Conservation (phyloP, 1,140 invertebrate species). For the Andrena cerasifolii region DNA sequence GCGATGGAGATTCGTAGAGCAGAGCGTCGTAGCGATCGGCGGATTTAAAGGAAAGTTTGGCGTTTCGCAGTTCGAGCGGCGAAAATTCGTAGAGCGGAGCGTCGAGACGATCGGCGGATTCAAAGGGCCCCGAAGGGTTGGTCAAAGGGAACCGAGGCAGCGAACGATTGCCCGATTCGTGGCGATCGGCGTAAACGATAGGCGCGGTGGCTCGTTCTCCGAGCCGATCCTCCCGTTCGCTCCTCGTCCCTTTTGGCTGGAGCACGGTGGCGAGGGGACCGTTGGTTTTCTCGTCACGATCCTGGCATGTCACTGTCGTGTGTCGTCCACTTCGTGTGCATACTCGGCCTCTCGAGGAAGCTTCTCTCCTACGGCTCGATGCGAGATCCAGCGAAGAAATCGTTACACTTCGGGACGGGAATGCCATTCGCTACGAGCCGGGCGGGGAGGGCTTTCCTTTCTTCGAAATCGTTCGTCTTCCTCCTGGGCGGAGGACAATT, state of each 20-base stretch:
- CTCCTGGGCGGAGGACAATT: too few species aligned
- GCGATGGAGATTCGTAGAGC: too few species aligned
- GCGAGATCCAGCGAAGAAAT: conserved; percentile 57
- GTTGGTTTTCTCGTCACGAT: conserved; percentile 74
- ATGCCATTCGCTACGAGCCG: neutral
- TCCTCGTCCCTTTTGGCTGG: conserved; percentile 40
- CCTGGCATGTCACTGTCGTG: conserved; percentile 71
- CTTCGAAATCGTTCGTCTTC: neutral
- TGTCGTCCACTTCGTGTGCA: conserved; percentile 64
- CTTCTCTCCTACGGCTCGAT: conserved; percentile 44
- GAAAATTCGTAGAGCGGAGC: too few species aligned
- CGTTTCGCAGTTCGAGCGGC: too few species aligned
- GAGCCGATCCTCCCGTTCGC: conserved; percentile 45
- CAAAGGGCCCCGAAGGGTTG: conserved; percentile 43
- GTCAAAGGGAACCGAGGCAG: conserved; percentile 36
- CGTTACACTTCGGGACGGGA: conserved; percentile 47
- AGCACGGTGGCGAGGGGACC: conserved; percentile 14
- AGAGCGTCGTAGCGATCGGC: too few species aligned
- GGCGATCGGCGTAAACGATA: conserved; percentile 65
- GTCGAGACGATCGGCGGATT: conserved; percentile 40
- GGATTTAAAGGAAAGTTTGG: too few species aligned
- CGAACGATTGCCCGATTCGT: conserved; percentile 53
- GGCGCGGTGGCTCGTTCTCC: conserved; percentile 36
- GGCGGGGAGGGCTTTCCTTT: neutral
- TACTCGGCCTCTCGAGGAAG: conserved; percentile 65